These are phyloP conservation scores for Mimas tiliae DNA, from an alignment of 2,888 invertebrate genomes.

Conservation along the genomic window DNA sequence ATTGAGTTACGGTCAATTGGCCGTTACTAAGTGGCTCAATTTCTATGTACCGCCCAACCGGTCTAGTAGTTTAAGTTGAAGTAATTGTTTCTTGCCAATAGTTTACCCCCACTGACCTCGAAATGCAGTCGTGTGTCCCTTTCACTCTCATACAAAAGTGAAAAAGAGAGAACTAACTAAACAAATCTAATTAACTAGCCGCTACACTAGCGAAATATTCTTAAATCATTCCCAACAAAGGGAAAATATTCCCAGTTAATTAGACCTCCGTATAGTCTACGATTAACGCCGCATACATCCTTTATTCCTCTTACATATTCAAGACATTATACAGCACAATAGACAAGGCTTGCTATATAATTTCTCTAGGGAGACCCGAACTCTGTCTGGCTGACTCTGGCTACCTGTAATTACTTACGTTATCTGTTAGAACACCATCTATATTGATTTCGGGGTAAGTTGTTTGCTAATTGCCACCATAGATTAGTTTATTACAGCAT, in stretches of 20 bases:
- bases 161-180: too few relatives aligned
- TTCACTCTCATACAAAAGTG: too few relatives aligned
- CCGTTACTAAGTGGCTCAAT: too few relatives aligned
- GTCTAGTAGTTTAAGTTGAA: too few relatives aligned
- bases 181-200: too few relatives aligned
- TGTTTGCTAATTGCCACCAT: neutral
- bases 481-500: neutral
- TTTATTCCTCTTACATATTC: slow-evolving; percentile 16
- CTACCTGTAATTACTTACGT: slow-evolving; percentile 6
- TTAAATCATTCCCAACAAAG: slow-evolving; percentile 9
- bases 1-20: too few relatives aligned
- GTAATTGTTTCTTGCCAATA: too few relatives aligned
- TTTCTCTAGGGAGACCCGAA: slow-evolving; percentile 6
- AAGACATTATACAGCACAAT: slow-evolving; percentile 10
- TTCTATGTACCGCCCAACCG: too few relatives aligned
- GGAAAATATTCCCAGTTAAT: slow-evolving; percentile 7
- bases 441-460: neutral
- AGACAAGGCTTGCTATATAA: slow-evolving; percentile 1
- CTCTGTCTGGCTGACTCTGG: neutral
- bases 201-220: neutral
- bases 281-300: slow-evolving; percentile 11
- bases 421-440: neutral
- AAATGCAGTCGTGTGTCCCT: too few relatives aligned
- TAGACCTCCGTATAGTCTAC: neutral
- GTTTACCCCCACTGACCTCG: too few relatives aligned